Base-by-base conservation (phyloP, 2,113 vertebrate genomes). In the Sinosuthora webbiana region DNA sequence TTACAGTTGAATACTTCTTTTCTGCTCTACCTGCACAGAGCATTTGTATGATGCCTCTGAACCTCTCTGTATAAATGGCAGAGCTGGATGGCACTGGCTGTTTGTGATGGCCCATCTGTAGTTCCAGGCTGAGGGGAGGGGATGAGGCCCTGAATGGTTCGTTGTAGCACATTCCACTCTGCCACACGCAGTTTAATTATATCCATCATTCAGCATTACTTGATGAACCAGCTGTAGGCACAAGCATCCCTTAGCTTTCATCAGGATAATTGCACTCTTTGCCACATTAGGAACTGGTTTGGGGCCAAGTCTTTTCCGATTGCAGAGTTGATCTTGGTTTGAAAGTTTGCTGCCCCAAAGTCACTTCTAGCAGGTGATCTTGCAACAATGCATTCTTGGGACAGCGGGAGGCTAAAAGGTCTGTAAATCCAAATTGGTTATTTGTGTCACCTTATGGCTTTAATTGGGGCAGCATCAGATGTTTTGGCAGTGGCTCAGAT, bases 231-330 rank as follows among this genome's bases (percentile, higher is more conserved):
- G 95, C 97, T 96, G 85, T 90, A 94, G 95, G 95, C 95, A 69
- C 94, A 87, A 86, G 93, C 94, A 88, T 74, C 44, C 35, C 94
- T 83, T 37, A 79, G 95, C 89, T 94, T 91, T 89, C 89, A 88
- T 91, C 76, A 52, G 20, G 62, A n/a, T 91, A 92, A 97, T 89
- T 93, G 85, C 49, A 45, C 83, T 83, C 79, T 86, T 89, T 80
- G 93, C 83, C 73, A 84, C 71, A 35, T 93, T 41, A 76, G 89
- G 77, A 95, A 53, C 86, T 95, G 88, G 62, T 96, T 64, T 93
- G 76, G 79, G 92, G 96, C 94, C 94, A 96, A 90, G 86, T 79
- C 30, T 27, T 92, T 94, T 96, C 94, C 95, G 93, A 97, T 94
- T 90, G 73, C 78, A 73, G 90, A 94, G 74, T 89, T 23, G 5